Conservation (phyloP, 2,888 invertebrate genomes). For the Caenorhabditis sp. region DNA sequence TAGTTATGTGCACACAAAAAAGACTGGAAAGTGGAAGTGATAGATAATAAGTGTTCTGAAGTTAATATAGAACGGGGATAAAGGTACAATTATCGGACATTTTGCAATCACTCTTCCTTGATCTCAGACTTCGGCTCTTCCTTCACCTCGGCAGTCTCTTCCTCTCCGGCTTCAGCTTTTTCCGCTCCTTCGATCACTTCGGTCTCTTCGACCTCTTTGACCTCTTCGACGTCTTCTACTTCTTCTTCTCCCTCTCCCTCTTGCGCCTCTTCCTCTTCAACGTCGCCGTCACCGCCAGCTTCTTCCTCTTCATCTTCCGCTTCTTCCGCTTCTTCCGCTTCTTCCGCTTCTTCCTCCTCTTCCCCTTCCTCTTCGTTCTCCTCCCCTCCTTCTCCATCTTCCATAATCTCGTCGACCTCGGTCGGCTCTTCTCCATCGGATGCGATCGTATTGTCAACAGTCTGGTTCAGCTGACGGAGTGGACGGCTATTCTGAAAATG, state of each 20-base stretch:
- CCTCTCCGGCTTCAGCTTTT: no score
- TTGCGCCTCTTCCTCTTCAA: constrained; percentile 48
- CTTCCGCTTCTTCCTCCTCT: not conserved
- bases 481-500: constrained; percentile 28
- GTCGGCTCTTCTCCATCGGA: not conserved
- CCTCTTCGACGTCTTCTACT: constrained; percentile 2
- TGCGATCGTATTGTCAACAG: not conserved
- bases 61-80: no score
- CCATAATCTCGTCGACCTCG: not conserved
- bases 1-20: no score
- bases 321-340: constrained; percentile 22
- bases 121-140: no score
- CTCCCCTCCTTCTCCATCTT: not conserved
- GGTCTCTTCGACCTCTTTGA: no score
- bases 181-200: no score
- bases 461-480: no score
- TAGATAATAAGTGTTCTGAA: no score
- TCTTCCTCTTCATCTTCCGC: constrained; percentile 21
- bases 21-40: no score
- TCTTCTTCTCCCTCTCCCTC: constrained; percentile 20
- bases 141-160: no score
- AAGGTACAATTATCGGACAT: no score
- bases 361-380: constrained; percentile 28
- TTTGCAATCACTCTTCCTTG: no score
- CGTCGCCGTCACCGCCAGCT: constrained; percentile 17